Base-by-base conservation (phyloP, 2,113 vertebrate species). In the Ifrita kowaldi region DNA sequence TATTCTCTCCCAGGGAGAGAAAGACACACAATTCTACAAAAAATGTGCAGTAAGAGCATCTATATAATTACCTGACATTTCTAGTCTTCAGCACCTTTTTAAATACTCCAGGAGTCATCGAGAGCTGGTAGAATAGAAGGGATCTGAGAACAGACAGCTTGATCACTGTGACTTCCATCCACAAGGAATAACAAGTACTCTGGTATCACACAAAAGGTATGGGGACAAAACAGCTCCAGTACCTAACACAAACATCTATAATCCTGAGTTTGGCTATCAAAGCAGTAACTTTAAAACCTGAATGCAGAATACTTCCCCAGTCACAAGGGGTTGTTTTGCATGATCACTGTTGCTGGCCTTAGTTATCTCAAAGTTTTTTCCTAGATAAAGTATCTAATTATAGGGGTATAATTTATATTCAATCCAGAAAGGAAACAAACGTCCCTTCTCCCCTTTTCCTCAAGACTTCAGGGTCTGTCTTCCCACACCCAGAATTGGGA, bases 41-140 rank as follows among this genome's bases (percentile, higher is more conserved):
- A 71, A 47, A 6, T 2, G 7, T 41, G 17, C 23, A 67, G 46
- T 26, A 49, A 3, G n/a, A 79, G 11, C 0, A 0, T 42, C 71
- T 79, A 10, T 9, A 13, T 41, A 27, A 44, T 59, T 53, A 78
- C 4, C 13, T 6, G 24, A 65, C 6, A 57, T 39, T 84, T 81
- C 33, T 46, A 41, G 18, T 70, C 39, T 65, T 74, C 1, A 4
- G 15, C 10, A 83, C 2, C 28, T 56, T 90, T 39, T 73, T 11
- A 50, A 84, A 76, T 68, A 39, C 23, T 49, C 37, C 16, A 26
- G 46, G 21, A 74, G 47, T 35, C 44, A 67, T 35, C 0, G 1
- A 24, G 13, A 78, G 17, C 20, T 26, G 16, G 11, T 10, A 6
- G n/a, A 87, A 30, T 15, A n/a, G n/a, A 69, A 88, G 17, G 10